These are phyloP conservation scores for Caenorhabditis drosophilae DNA, from an alignment of 2,888 invertebrate species.

Conservation along the genomic window DNA sequence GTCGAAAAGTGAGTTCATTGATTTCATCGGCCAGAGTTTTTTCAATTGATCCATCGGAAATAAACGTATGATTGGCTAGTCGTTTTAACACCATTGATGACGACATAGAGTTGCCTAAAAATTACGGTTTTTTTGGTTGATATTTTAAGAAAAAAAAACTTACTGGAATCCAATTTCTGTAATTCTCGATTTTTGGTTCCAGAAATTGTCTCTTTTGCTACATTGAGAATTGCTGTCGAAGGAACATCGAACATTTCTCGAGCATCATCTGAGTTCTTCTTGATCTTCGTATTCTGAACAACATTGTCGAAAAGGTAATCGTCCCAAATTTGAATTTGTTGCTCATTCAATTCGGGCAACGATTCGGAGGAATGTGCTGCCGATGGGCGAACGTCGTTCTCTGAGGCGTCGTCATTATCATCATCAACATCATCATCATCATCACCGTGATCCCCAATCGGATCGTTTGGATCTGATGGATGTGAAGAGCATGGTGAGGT, in stretches of 20 bases:
- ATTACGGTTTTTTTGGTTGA: constrained; percentile 1
- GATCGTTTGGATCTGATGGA: constrained; percentile 41
- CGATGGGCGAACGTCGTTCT: too few relatives aligned
- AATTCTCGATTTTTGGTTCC: constrained; percentile 50
- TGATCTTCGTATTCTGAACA: constrained; percentile 12
- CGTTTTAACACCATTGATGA: constrained; percentile 43
- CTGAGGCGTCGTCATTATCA: constrained; percentile 16
- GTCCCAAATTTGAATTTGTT: constrained; percentile 59
- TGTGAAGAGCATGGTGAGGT: constrained; percentile 41
- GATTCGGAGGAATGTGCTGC: too few relatives aligned
- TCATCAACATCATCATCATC: constrained; percentile 2
- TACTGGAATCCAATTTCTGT: constrained; percentile 40
- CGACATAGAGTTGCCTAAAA: constrained; percentile 42
- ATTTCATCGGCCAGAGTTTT: constrained; percentile 53
- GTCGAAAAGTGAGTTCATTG: constrained; percentile 53
- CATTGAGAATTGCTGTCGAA: constrained; percentile 46
- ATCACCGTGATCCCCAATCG: neutral
- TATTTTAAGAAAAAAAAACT: neutral
- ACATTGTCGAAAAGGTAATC: constrained; percentile 52
- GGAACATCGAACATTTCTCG: constrained; percentile 57
- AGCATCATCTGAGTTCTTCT: constrained; percentile 15
- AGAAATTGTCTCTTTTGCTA: constrained; percentile 45
- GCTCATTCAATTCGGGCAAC: constrained; percentile 57
- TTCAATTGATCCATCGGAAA: constrained; percentile 35
- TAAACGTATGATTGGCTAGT: constrained; percentile 26